These are phyloP conservation scores for Esox niger DNA, from an alignment of 2,113 vertebrate genomes.

Conservation along the genomic window DNA sequence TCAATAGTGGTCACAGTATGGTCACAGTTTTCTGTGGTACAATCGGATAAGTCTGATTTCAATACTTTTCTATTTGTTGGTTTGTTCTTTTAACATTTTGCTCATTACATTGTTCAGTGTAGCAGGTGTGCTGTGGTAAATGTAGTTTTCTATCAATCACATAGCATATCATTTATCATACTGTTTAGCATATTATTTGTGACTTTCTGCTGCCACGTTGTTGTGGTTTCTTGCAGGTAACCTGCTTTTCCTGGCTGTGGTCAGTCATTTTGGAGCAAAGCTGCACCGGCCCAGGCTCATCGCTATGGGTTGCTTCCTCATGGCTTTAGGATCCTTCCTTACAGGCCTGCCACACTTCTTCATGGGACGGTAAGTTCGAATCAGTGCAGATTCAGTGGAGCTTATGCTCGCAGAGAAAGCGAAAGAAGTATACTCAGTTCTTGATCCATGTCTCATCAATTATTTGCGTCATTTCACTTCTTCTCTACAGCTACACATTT, in stretches of 20 bases:
- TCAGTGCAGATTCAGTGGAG: too few relatives aligned
- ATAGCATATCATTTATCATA: not conserved
- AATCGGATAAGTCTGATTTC: too few relatives aligned
- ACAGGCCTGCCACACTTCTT: slow-evolving; percentile 90
- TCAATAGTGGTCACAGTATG: too few relatives aligned
- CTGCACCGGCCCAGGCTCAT: slow-evolving; percentile 86
- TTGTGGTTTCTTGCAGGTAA: slow-evolving; percentile 76
- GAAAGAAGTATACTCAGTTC: too few relatives aligned
- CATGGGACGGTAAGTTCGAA: slow-evolving; percentile 93
- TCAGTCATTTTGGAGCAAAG: slow-evolving; percentile 92
- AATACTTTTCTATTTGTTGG: too few relatives aligned
- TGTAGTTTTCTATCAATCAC: not conserved
- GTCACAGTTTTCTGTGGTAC: too few relatives aligned
- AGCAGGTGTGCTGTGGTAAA: not conserved
- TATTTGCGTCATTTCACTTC: not conserved
- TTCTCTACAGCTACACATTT: slow-evolving; percentile 66
- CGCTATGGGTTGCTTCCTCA: slow-evolving; percentile 77
- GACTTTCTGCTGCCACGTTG: not conserved
- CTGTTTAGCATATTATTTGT: too few relatives aligned
- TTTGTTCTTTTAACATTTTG: too few relatives aligned
- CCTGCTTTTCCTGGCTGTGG: slow-evolving; percentile 82
- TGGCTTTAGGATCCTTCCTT: slow-evolving; percentile 80
- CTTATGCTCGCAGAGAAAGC: too few relatives aligned
- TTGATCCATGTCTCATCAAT: too few relatives aligned
- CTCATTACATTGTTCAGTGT: too few relatives aligned